A percentile compares a stretch with the other conserved stretches of the same genome.
Evolutionary conservation across 2,888 invertebrate genomes (phyloP).

Genomic region (Cylloceria caligata): DNA sequence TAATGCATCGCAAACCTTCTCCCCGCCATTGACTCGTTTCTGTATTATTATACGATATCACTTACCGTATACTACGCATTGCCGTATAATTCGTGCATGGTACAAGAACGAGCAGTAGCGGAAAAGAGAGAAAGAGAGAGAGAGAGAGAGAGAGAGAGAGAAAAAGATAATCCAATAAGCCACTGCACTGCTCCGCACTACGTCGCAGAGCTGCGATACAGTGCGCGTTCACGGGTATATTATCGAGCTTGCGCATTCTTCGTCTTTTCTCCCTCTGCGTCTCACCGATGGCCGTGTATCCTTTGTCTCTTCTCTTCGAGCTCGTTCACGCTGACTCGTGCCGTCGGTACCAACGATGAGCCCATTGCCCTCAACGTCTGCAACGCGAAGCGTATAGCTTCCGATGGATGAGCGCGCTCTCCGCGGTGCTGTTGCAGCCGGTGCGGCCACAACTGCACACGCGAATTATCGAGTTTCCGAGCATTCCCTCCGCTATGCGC

Average conservation of each 20-base stretch:
- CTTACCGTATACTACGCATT: too few species aligned
- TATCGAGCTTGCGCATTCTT: constrained; percentile 59
- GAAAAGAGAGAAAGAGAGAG: background rate
- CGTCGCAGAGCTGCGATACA: constrained; percentile 60
- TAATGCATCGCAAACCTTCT: constrained; percentile 9
- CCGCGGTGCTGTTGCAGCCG: constrained; percentile 12
- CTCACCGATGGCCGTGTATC: constrained; percentile 4
- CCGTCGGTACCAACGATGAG: constrained; percentile 47
- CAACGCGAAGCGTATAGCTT: constrained; percentile 14
- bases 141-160: background rate
- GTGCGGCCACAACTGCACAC: constrained; percentile 37
- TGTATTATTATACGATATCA: background rate
- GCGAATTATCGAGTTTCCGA: constrained; percentile 61
- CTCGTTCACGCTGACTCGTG: constrained; percentile 39
- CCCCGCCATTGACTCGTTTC: constrained; percentile 11
- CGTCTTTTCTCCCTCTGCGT: constrained; percentile 3
- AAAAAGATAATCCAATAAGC: constrained; percentile 61
- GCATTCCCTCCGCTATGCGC: constrained; percentile 25
- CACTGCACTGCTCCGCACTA: constrained; percentile 57
- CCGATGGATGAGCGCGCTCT: constrained; percentile 31
- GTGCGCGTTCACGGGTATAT: constrained; percentile 57
- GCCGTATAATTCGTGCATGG: too few species aligned
- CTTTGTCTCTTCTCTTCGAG: constrained; percentile 34
- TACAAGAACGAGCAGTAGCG: background rate
- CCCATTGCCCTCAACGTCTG: constrained; percentile 52